Base-by-base conservation (phyloP, 2,113 vertebrate genomes). In the Boleophthalmus pectinirostris region DNA sequence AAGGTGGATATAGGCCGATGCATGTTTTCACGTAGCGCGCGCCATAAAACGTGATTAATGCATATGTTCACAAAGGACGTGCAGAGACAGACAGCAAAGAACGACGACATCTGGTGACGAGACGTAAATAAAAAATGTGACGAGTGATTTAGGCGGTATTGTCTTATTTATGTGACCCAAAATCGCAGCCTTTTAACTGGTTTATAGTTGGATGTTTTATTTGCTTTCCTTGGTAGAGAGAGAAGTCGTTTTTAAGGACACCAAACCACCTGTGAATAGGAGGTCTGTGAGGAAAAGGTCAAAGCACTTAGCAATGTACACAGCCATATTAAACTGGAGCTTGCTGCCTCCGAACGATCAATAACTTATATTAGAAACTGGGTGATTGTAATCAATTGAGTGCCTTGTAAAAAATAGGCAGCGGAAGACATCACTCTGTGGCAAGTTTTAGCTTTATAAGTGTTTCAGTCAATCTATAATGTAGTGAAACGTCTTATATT, bases 81-180 rank as follows among this genome's bases (percentile, higher is more conserved):
- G 71, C 64, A 23, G 56, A 58, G 13, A 25, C 56, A 24, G 46
- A 61, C 23, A 46, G 63, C 10, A 66, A 77, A 77, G 74, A 70
- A 82, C 79, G 71, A 87, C 82, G 88, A 88, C 91, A 89, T 82
- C 90, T 93, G 87, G 82, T 74, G 82, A 80, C 86, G 58, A 71
- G 56, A 46, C 61, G 71, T 47, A 63, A 23, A 73, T 43, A 72
- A 60, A 63, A 18, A 18, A 38, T 64, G 33, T n/a, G 61, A n/a
- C 43, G 56, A 58, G 65, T 47, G 38, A 18, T 20, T 64, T 5
- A 47, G 38, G 38, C 23, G 38, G 38, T 66, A 47, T 24, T 66
- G 38, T 66, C 16, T 66, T 43, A 66, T 66, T 66, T 25, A 66
- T 47, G 38, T 66, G 65, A 61, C 58, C 58, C 21, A 23, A 47